phyloP scores from a whole-genome alignment of 2,888 invertebrate genomes.

The Drosophila putrida region DNA sequence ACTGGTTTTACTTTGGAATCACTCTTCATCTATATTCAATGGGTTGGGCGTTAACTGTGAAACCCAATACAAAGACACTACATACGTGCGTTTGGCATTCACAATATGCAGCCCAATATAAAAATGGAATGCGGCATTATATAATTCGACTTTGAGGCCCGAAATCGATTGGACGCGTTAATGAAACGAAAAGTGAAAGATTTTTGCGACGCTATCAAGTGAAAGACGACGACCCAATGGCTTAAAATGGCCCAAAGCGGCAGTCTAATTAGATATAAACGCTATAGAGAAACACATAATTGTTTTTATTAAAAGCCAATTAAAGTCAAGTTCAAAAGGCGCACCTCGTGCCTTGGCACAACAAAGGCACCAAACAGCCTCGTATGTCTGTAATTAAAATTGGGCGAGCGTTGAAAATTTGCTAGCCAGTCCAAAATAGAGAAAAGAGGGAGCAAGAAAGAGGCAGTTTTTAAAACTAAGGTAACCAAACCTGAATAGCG shows the following conservation, averaged over 20 bases:
- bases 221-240: conserved; percentile 35
- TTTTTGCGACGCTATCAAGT: conserved; percentile 41
- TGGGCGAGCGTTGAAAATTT: conserved; percentile 73
- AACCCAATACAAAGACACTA: conserved; percentile 18
- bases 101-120: conserved; percentile 28
- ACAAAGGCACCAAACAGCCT: conserved; percentile 47
- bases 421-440: conserved; percentile 8
- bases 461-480: conserved; percentile 1
- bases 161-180: conserved; percentile 69
- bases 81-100: conserved; percentile 53
- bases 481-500: conserved; percentile 23
- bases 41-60: conserved; percentile 48
- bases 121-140: conserved; percentile 54
- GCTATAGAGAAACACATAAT: conserved; percentile 54
- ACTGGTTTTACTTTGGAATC: conserved; percentile 60
- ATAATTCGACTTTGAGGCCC: conserved; percentile 41
- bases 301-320: conserved; percentile 75
- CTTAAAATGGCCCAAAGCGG: conserved; percentile 26
- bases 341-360: conserved; percentile 57
- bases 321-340: conserved; percentile 79
- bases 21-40: conserved; percentile 6
- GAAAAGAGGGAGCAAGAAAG: conserved; percentile 5
- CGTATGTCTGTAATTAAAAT: conserved; percentile 66
- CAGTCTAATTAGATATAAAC: conserved; percentile 57
- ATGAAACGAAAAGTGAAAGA: conserved; percentile 75